A percentile compares a stretch with the other conserved stretches of the same genome.
Evolutionary conservation across 2,888 invertebrate genomes (phyloP).

Genomic region (Dasysyrphus albostriatus): DNA sequence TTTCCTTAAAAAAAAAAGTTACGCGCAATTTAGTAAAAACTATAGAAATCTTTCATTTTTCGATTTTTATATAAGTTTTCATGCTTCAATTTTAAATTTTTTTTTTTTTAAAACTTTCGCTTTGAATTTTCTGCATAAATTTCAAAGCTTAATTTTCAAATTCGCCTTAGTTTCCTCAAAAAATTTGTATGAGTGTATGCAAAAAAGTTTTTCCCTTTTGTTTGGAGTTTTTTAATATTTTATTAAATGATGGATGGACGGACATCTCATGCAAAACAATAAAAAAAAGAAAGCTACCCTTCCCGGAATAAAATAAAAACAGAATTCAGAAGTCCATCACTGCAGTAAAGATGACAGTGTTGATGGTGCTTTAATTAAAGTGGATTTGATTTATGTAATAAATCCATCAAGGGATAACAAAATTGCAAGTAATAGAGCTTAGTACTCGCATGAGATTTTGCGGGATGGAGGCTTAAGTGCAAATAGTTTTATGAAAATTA

Average conservation of each 20-base stretch:
- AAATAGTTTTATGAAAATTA: too few species aligned
- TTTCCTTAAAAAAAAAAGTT: too few species aligned
- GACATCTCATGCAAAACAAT: background rate
- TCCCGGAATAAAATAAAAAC: background rate
- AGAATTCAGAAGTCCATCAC: slow-evolving; percentile 3
- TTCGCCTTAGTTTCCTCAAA: too few species aligned
- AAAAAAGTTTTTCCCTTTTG: background rate
- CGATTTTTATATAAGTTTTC: too few species aligned
- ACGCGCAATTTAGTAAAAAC: too few species aligned
- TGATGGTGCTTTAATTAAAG: slow-evolving; percentile 76
- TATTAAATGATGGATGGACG: slow-evolving; percentile 9
- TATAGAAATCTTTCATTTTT: too few species aligned
- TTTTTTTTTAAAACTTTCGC: too few species aligned
- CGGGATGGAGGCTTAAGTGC: background rate
- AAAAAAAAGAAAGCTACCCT: background rate
- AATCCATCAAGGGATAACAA: slow-evolving; percentile 75
- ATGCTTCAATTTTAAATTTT: too few species aligned
- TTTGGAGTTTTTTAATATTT: background rate
- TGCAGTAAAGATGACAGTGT: slow-evolving; percentile 48
- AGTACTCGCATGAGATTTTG: background rate
- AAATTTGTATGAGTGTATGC: background rate
- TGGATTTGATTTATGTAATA: slow-evolving; percentile 77
- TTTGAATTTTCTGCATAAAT: too few species aligned
- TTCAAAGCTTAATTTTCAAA: too few species aligned
- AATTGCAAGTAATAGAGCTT: slow-evolving; percentile 60